Evolutionary conservation across 1,140 invertebrate genomes (phyloP).

Genomic region (Lycorma delicatula): DNA sequence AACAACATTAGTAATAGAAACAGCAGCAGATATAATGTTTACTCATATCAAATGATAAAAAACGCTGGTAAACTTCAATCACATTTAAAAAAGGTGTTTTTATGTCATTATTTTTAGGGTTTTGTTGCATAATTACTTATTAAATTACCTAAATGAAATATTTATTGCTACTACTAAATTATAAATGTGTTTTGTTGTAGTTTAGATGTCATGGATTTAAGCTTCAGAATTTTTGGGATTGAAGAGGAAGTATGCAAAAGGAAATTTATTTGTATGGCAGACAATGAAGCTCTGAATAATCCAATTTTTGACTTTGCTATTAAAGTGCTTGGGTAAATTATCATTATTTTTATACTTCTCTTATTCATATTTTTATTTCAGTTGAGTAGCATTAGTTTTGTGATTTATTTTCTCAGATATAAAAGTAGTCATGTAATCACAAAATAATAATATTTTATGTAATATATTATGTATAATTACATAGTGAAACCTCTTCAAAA

Average conservation of each 20-base stretch:
- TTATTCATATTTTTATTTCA: background rate
- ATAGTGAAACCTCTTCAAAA: background rate
- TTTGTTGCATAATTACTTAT: background rate
- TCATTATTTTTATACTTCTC: background rate
- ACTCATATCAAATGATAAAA: background rate
- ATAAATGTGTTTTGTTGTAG: conserved; percentile 1
- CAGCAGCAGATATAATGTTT: background rate
- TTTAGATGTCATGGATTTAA: conserved; percentile 11
- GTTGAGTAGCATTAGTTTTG: background rate
- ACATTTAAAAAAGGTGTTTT: background rate
- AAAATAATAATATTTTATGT: background rate
- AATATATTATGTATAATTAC: background rate
- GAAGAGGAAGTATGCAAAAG: conserved; percentile 13
- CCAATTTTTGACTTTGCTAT: conserved; percentile 3
- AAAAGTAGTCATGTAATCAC: background rate
- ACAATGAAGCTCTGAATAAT: conserved; percentile 14
- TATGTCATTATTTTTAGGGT: background rate
- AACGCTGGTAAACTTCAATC: background rate
- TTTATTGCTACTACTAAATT: background rate
- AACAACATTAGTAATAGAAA: background rate
- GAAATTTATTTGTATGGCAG: conserved; percentile 15
- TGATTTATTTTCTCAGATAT: background rate
- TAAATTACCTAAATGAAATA: background rate
- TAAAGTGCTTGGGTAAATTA: conserved; percentile 6
- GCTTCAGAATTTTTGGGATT: conserved; percentile 9